Evolutionary conservation across 2,888 invertebrate genomes (phyloP).

Genomic region (Hydrotaea cyrtoneurina): DNA sequence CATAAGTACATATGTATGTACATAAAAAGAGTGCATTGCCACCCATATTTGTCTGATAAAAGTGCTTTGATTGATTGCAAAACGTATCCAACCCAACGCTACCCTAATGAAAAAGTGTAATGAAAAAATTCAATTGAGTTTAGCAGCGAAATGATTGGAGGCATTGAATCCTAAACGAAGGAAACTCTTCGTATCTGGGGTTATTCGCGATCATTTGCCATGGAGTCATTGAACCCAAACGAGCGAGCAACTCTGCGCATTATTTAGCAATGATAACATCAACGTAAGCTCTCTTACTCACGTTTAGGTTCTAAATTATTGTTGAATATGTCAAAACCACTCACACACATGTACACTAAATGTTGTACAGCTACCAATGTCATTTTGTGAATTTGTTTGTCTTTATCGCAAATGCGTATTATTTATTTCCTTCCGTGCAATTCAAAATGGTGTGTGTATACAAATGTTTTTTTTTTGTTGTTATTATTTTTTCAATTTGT

Average conservation of each 20-base stretch:
- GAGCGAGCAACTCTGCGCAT: slow-evolving; percentile 37
- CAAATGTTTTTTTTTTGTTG: too few relatives aligned
- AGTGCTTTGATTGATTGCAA: too few relatives aligned
- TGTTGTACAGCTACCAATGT: neutral
- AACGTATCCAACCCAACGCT: too few relatives aligned
- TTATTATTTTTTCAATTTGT: too few relatives aligned
- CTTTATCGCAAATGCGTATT: slow-evolving; percentile 18
- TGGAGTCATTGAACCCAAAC: slow-evolving; percentile 55
- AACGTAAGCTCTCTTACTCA: slow-evolving; percentile 23
- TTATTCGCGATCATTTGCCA: slow-evolving; percentile 62
- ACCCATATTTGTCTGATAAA: neutral
- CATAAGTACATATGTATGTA: neutral
- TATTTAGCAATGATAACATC: slow-evolving; percentile 58
- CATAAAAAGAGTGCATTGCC: slow-evolving; percentile 5
- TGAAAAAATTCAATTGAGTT: neutral
- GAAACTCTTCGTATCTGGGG: slow-evolving; percentile 33
- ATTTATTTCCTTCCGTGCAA: slow-evolving; percentile 51
- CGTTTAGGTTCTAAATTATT: neutral
- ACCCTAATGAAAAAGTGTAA: neutral
- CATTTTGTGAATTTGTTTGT: neutral
- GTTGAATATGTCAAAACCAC: neutral
- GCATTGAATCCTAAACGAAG: neutral
- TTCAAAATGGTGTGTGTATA: too few relatives aligned
- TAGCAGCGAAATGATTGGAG: neutral
- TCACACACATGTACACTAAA: neutral